phyloP scores from a whole-genome alignment of 2,888 invertebrate species.

The Galerucella pusilla region DNA sequence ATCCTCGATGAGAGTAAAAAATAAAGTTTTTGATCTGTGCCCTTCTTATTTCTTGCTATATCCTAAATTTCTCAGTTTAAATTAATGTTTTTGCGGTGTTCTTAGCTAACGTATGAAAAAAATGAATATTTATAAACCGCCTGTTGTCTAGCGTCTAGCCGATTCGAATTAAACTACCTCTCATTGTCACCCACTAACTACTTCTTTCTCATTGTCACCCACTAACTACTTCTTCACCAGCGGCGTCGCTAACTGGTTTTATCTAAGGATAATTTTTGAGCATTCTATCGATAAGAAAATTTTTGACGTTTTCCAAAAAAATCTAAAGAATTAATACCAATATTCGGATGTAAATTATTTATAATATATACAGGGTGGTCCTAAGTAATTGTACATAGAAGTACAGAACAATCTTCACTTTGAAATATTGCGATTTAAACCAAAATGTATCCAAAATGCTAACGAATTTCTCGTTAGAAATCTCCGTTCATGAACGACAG shows the following conservation, averaged over 20 bases:
- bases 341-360: no score
- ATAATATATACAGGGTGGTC: no score
- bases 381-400: no score
- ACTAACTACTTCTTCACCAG: constrained; percentile 13
- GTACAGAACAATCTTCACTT: no score
- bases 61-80: background rate
- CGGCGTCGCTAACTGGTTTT: background rate
- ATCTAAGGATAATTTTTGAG: background rate
- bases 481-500: no score
- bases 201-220: constrained; percentile 15
- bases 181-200: constrained; percentile 20
- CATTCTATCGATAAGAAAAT: no score
- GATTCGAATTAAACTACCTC: constrained; percentile 18
- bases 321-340: no score
- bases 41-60: background rate
- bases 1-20: background rate
- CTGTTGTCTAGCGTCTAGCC: constrained; percentile 18
- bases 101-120: constrained; percentile 12
- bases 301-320: no score
- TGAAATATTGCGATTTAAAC: no score
- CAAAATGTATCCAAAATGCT: no score
- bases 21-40: background rate
- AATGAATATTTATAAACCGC: constrained; percentile 17
- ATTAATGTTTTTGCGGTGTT: background rate
- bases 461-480: no score